A percentile compares a stretch with the other conserved stretches of the same genome.
phyloP scores from a whole-genome alignment of 2,888 invertebrate species.

The Bombylius discolor region DNA sequence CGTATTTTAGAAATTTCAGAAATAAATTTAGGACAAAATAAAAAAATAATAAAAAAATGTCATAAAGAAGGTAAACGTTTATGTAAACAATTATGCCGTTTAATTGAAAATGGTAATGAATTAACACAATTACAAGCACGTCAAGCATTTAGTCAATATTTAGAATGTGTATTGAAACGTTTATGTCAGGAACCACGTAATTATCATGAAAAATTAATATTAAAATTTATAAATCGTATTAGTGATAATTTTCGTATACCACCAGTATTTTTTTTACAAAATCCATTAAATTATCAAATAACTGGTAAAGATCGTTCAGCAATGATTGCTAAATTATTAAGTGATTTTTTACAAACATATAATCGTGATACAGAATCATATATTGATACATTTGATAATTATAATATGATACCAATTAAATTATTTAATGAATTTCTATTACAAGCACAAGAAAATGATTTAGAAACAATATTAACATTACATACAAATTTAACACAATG shows the following conservation, averaged over 20 bases:
- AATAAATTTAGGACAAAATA: slow-evolving; percentile 26
- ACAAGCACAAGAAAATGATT: slow-evolving; percentile 38
- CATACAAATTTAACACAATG: slow-evolving; percentile 34
- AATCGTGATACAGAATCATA: slow-evolving; percentile 70
- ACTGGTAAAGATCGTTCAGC: slow-evolving; percentile 71
- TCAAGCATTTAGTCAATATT: slow-evolving; percentile 64
- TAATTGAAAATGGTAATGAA: slow-evolving; percentile 49
- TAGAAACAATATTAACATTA: slow-evolving; percentile 31
- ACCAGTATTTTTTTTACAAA: slow-evolving; percentile 27
- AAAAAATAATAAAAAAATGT: slow-evolving; percentile 31
- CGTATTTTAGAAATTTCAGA: slow-evolving; percentile 26
- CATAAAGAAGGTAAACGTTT: slow-evolving; percentile 29
- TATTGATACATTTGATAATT: slow-evolving; percentile 54
- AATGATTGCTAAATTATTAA: slow-evolving; percentile 68
- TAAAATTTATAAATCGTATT: slow-evolving; percentile 63
- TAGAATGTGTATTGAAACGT: slow-evolving; percentile 59
- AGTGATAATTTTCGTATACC: slow-evolving; percentile 59
- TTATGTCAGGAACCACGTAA: slow-evolving; percentile 39
- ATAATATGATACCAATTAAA: slow-evolving; percentile 39
- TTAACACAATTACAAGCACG: slow-evolving; percentile 54
- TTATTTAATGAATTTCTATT: slow-evolving; percentile 47
- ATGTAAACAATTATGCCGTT: slow-evolving; percentile 31
- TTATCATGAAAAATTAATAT: slow-evolving; percentile 44
- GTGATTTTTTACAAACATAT: slow-evolving; percentile 73
- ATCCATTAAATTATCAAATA: slow-evolving; percentile 24